These are phyloP conservation scores for Sinocyclocheilus anshuiensis DNA, from an alignment of 2,113 vertebrate species.

Conservation along the genomic window DNA sequence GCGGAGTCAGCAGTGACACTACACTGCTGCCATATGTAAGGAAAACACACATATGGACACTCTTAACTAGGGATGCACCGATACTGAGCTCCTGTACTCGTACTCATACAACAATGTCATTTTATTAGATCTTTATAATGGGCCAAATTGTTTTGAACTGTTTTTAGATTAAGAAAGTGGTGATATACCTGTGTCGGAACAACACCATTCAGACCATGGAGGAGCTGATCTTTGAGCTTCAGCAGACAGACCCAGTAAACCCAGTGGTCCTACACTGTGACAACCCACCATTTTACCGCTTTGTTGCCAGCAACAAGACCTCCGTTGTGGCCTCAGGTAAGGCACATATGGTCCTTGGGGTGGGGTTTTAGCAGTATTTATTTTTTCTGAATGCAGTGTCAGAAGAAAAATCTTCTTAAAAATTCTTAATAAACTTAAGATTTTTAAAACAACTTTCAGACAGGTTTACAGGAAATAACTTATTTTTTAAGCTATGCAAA, in stretches of 20 bases:
- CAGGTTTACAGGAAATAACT: too few species aligned
- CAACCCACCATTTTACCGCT: conserved; percentile 96
- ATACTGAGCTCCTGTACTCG: too few species aligned
- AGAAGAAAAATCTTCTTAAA: too few species aligned
- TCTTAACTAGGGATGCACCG: too few species aligned
- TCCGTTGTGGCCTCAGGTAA: conserved; percentile 91
- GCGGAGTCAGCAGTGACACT: conserved; percentile 97
- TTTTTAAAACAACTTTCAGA: too few species aligned
- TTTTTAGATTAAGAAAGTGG: conserved; percentile 95
- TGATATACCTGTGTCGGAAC: conserved; percentile 94
- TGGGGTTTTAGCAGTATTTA: too few species aligned
- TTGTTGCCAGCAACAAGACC: conserved; percentile 92
- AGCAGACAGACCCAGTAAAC: conserved; percentile 97
- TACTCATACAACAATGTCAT: background rate
- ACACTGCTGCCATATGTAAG: conserved; percentile 91
- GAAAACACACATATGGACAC: conserved; percentile 29
- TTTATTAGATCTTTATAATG: background rate
- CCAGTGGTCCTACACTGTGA: conserved; percentile 97
- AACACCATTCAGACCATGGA: conserved; percentile 99
- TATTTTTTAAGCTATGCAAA: too few species aligned
- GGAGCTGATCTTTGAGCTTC: conserved; percentile 95
- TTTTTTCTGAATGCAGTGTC: too few species aligned
- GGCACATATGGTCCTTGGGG: background rate
- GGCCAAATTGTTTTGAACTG: background rate
- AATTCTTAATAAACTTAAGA: too few species aligned